phyloP scores from a whole-genome alignment of 2,888 invertebrate species.

The Aleiodes alternator region DNA sequence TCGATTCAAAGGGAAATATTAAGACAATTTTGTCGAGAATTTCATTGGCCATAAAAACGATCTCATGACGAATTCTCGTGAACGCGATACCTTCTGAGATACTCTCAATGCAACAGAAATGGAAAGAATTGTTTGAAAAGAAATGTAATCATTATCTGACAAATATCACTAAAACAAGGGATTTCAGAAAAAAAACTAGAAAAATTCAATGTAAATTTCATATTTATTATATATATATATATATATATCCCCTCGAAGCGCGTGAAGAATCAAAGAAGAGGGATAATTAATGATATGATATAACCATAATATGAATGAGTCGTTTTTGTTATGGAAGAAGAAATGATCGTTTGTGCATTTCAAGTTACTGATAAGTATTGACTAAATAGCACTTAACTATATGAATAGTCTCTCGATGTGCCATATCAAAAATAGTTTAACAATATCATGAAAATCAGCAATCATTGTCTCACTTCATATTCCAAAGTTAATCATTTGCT shows the following conservation, averaged over 20 bases:
- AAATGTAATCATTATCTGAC: not conserved
- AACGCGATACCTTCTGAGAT: too few species aligned
- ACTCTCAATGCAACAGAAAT: too few species aligned
- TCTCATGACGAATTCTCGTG: too few species aligned
- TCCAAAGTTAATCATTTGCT: not conserved
- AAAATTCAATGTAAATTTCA: not conserved
- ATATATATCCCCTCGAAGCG: too few species aligned
- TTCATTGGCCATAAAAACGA: too few species aligned
- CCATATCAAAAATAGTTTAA: constrained; percentile 26
- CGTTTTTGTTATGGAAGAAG: not conserved
- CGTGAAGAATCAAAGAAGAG: not conserved
- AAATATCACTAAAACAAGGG: not conserved
- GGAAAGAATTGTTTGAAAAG: not conserved
- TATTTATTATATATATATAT: not conserved
- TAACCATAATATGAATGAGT: constrained; percentile 1
- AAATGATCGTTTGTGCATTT: constrained; percentile 20
- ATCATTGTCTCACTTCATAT: not conserved
- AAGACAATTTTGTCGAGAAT: too few species aligned
- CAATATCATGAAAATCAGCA: constrained; percentile 13
- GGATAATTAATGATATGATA: not conserved
- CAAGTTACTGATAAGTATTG: not conserved
- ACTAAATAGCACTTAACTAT: not conserved
- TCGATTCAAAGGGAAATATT: too few species aligned
- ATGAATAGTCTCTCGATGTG: not conserved
- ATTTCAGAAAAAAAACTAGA: not conserved